Percentiles rank a stretch among this genome's conserved stretches.
Evolutionary conservation across 2,113 vertebrate species (phyloP).

Genomic region (Okapia johnstoni): DNA sequence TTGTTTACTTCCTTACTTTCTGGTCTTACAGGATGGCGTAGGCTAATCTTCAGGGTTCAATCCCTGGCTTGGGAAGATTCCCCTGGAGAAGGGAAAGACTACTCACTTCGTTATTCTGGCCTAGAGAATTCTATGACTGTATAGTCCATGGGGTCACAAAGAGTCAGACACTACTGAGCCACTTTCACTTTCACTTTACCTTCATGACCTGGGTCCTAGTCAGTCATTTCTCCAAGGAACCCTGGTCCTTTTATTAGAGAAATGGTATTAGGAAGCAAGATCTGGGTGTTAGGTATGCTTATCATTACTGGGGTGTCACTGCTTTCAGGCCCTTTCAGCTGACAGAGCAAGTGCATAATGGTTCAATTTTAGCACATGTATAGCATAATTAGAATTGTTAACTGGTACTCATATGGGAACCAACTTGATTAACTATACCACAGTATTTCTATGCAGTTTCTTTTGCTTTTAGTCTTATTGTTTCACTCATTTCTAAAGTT

Average conservation of each 20-base stretch:
- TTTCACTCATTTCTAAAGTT: neutral
- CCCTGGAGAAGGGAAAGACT: neutral
- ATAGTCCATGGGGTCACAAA: neutral
- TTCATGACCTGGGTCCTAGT: neutral
- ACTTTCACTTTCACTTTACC: neutral
- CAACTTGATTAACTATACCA: neutral
- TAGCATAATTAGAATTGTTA: neutral
- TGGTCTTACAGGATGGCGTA: neutral
- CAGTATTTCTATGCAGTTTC: neutral
- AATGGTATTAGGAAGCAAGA: neutral
- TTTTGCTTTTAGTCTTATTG: neutral
- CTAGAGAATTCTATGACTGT: neutral
- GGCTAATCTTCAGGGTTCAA: neutral
- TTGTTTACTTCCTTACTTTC: neutral
- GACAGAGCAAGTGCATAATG: neutral
- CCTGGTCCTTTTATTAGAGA: neutral
- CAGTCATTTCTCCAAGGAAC: neutral
- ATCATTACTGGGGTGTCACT: neutral
- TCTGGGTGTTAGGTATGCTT: neutral
- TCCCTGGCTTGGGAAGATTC: neutral
- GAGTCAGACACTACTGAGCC: neutral
- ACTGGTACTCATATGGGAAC: neutral
- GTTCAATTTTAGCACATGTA: neutral
- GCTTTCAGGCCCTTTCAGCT: neutral
- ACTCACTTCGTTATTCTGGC: neutral